Evolutionary conservation across 2,888 invertebrate genomes (phyloP).

Genomic region (Parnassius smintheus): DNA sequence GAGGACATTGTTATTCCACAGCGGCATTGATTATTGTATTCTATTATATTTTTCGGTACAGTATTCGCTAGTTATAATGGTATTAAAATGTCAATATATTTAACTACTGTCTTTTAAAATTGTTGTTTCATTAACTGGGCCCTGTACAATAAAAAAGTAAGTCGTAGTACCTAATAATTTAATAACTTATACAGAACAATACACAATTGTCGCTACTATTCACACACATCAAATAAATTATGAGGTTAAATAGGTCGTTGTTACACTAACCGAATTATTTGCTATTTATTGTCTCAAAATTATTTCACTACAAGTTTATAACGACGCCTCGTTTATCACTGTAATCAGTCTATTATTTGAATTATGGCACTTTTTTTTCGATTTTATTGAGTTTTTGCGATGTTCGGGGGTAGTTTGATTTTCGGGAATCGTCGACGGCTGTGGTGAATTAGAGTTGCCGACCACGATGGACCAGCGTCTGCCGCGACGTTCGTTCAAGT

Average conservation of each 20-base stretch:
- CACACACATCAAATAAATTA: constrained; percentile 80
- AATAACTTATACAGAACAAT: constrained; percentile 75
- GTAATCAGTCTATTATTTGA: constrained; percentile 86
- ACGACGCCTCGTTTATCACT: constrained; percentile 88
- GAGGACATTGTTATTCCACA: constrained; percentile 80
- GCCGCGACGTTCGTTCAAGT: constrained; percentile 85
- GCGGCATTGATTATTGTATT: constrained; percentile 61
- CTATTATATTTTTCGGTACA: constrained; percentile 60
- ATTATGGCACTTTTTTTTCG: constrained; percentile 78
- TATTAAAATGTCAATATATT: constrained; percentile 64
- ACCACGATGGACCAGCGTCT: constrained; percentile 87
- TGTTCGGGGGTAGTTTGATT: constrained; percentile 65
- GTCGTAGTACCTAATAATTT: constrained; percentile 59
- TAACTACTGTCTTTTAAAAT: constrained; percentile 59
- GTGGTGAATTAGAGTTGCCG: constrained; percentile 55
- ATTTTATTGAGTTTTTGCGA: constrained; percentile 61
- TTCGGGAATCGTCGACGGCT: constrained; percentile 49
- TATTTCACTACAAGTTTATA: constrained; percentile 69
- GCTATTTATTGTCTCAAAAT: constrained; percentile 69
- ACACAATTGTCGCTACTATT: constrained; percentile 69
- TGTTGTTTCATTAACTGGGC: constrained; percentile 43
- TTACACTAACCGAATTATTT: constrained; percentile 55
- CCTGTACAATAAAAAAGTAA: constrained; percentile 12
- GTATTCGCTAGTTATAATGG: constrained; percentile 59
- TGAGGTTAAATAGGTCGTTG: constrained; percentile 75